A percentile compares a stretch with the other conserved stretches of the same genome.
Conservation (phyloP, 2,888 invertebrate genomes). For the Blera fallax region DNA sequence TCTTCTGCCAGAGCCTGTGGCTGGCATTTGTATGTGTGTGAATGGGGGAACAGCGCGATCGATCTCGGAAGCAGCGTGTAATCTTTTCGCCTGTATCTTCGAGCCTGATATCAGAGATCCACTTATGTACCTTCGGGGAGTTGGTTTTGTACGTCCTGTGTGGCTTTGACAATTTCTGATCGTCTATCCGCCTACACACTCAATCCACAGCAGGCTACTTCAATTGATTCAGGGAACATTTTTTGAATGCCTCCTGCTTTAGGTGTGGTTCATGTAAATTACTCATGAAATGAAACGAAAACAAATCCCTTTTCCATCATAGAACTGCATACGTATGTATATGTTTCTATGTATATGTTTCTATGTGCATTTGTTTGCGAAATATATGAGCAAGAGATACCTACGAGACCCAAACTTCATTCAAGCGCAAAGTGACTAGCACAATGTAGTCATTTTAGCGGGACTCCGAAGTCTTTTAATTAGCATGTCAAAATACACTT, state of each 20-base stretch:
- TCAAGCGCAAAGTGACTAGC: conserved; percentile 41
- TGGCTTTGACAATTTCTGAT: conserved; percentile 69
- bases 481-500: conserved; percentile 78
- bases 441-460: conserved; percentile 73
- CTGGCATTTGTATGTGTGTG: too few species aligned
- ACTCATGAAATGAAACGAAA: conserved; percentile 8
- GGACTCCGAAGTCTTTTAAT: conserved; percentile 79
- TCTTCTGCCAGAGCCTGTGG: conserved; percentile 58
- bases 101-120: conserved; percentile 54
- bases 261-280: conserved; percentile 61
- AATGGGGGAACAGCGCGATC: conserved; percentile 32
- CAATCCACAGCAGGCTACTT: conserved; percentile 14
- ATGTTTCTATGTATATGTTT: too few species aligned
- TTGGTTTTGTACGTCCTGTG: conserved; percentile 61
- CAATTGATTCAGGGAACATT: conserved; percentile 49
- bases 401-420: not conserved
- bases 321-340: not conserved
- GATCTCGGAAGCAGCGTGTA: conserved; percentile 67
- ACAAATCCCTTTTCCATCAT: conserved; percentile 3
- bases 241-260: conserved; percentile 28
- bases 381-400: not conserved
- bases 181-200: conserved; percentile 66
- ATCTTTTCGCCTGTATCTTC: conserved; percentile 63
- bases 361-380: not conserved
- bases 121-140: conserved; percentile 64